Evolutionary conservation across 1,140 invertebrate genomes (phyloP).

Genomic region (Oryctes rhinoceros): DNA sequence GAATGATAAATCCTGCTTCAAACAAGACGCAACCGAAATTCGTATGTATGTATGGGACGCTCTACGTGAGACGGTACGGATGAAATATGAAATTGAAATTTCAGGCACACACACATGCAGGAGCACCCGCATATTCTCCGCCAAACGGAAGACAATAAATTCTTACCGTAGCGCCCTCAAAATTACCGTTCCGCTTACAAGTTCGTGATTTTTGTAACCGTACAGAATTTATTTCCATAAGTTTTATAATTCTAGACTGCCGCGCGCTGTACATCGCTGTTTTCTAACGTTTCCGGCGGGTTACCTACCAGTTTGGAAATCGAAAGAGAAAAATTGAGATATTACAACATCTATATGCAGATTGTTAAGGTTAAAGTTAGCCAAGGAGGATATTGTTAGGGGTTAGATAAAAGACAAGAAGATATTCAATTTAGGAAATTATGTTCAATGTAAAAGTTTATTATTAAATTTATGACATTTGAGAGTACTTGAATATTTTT

Average conservation of each 20-base stretch:
- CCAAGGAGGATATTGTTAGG: no score
- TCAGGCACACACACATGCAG: not conserved
- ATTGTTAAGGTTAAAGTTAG: no score
- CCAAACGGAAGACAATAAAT: constrained; percentile 27
- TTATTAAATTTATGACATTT: no score
- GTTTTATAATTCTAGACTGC: constrained; percentile 24
- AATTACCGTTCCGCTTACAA: constrained; percentile 36
- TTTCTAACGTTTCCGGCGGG: not conserved
- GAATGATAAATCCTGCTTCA: constrained; percentile 17
- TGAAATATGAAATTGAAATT: constrained; percentile 38
- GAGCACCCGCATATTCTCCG: constrained; percentile 12
- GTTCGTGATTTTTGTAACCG: constrained; percentile 23
- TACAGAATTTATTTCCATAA: constrained; percentile 23
- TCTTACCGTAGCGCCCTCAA: constrained; percentile 11
- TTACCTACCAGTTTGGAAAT: not conserved
- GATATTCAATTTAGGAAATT: no score
- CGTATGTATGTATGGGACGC: not conserved
- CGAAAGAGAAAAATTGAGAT: no score
- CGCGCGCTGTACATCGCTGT: not conserved
- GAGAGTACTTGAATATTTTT: no score
- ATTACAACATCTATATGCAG: no score
- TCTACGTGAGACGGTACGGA: not conserved
- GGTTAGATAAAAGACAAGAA: no score
- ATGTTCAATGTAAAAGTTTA: no score
- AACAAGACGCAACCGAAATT: not conserved